Percentiles rank a stretch among this genome's conserved stretches.
Conservation (phyloP, 2,113 vertebrate species). For the Istiophorus platypterus region DNA sequence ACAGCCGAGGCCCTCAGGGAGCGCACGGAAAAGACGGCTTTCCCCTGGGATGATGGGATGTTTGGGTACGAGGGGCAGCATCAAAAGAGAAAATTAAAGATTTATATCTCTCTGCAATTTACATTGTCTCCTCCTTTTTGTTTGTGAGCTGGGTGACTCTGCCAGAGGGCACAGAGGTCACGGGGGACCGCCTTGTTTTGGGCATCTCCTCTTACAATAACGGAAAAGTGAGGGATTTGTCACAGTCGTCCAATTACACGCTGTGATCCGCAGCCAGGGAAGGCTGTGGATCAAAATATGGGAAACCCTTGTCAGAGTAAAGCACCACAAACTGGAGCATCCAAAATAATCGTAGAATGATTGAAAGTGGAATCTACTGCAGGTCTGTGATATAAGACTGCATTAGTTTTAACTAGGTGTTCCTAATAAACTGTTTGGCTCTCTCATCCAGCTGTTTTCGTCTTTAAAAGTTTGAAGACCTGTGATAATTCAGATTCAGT, state of each 20-base stretch:
- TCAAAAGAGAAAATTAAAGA: slow-evolving; percentile 70
- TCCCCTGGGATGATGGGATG: slow-evolving; percentile 66
- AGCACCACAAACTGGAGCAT: too few relatives aligned
- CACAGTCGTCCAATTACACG: slow-evolving; percentile 37
- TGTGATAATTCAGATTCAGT: neutral
- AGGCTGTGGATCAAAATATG: neutral
- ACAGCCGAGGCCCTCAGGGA: slow-evolving; percentile 58
- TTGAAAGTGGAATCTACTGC: neutral
- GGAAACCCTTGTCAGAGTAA: too few relatives aligned
- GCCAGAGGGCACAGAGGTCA: slow-evolving; percentile 60
- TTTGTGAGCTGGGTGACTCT: slow-evolving; percentile 55
- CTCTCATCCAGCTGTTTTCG: neutral
- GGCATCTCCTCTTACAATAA: slow-evolving; percentile 58
- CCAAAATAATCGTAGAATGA: too few relatives aligned
- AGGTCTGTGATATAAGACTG: neutral
- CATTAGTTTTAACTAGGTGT: neutral
- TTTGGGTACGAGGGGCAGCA: slow-evolving; percentile 40
- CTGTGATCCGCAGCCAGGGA: slow-evolving; percentile 1
- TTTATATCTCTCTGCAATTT: slow-evolving; percentile 61
- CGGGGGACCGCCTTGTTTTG: slow-evolving; percentile 31
- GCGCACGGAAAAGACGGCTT: slow-evolving; percentile 34
- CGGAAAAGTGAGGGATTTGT: slow-evolving; percentile 50
- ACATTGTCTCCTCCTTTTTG: slow-evolving; percentile 55
- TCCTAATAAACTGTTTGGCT: neutral
- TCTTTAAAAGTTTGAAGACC: neutral